These are phyloP conservation scores for Bombus difficillimus DNA, from an alignment of 1,140 invertebrate genomes.

Conservation along the genomic window DNA sequence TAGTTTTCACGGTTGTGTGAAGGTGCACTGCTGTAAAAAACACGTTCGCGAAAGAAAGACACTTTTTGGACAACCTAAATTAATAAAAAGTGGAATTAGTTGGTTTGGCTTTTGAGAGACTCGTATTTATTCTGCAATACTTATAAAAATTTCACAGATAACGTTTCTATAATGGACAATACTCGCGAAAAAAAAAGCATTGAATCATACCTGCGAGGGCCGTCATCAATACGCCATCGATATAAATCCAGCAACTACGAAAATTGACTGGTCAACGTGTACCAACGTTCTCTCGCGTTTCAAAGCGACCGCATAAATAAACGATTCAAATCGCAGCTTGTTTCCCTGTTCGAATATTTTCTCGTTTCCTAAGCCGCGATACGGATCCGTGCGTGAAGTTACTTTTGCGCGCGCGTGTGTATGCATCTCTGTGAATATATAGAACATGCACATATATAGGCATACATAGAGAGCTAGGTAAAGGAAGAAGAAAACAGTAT, in stretches of 20 bases:
- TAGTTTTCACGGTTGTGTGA: no score
- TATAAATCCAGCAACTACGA: constrained; percentile 6
- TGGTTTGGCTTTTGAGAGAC: no score
- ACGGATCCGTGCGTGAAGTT: not conserved
- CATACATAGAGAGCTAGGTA: not conserved
- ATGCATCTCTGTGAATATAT: not conserved
- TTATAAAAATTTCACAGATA: not conserved
- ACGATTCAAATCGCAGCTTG: constrained; percentile 7
- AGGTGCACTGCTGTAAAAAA: no score
- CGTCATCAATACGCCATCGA: not conserved
- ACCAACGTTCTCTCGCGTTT: not conserved
- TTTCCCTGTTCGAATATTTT: not conserved
- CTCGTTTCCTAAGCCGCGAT: not conserved
- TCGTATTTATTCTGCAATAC: not conserved
- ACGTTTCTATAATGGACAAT: no score
- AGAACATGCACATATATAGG: not conserved
- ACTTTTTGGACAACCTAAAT: no score
- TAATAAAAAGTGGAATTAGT: no score
- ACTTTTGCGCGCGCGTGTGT: no score
- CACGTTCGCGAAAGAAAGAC: no score
- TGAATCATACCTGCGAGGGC: not conserved
- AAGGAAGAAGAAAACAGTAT: not conserved
- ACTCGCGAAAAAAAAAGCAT: not conserved
- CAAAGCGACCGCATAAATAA: constrained; percentile 15
- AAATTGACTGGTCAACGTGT: not conserved